Evolutionary conservation across 2,888 invertebrate genomes (phyloP).

Genomic region (Trileptium ribeirensis): DNA sequence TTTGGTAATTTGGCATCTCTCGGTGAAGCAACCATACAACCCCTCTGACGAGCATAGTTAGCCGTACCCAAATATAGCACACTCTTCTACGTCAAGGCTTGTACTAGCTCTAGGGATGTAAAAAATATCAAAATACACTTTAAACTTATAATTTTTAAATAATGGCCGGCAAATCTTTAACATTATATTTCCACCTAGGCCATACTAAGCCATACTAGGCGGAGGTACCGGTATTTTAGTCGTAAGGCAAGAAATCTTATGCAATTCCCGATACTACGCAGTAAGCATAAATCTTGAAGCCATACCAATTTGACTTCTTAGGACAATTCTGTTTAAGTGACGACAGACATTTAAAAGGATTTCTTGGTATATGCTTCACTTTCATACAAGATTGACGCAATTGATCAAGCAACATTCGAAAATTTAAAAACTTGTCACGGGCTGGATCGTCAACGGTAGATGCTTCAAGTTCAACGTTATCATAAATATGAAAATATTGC

Average conservation of each 20-base stretch:
- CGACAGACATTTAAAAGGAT: background rate
- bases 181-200: background rate
- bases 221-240: background rate
- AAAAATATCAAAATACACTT: background rate
- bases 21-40: too few species aligned
- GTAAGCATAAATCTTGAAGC: background rate
- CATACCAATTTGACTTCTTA: background rate
- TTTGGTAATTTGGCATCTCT: too few species aligned
- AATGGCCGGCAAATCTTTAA: background rate
- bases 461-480: background rate
- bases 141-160: background rate
- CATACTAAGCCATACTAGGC: background rate
- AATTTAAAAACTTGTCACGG: background rate
- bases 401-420: background rate
- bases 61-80: too few species aligned
- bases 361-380: background rate
- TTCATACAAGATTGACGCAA: background rate
- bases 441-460: background rate
- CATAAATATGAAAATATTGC: background rate
- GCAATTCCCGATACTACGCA: background rate
- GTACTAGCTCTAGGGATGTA: background rate
- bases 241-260: background rate
- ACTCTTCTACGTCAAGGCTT: too few species aligned
- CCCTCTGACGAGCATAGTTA: too few species aligned
- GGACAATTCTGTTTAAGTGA: background rate